Percentiles rank a stretch among this genome's conserved stretches.
Conservation (phyloP, 2,888 invertebrate species). For the Callinectes sapidus region DNA sequence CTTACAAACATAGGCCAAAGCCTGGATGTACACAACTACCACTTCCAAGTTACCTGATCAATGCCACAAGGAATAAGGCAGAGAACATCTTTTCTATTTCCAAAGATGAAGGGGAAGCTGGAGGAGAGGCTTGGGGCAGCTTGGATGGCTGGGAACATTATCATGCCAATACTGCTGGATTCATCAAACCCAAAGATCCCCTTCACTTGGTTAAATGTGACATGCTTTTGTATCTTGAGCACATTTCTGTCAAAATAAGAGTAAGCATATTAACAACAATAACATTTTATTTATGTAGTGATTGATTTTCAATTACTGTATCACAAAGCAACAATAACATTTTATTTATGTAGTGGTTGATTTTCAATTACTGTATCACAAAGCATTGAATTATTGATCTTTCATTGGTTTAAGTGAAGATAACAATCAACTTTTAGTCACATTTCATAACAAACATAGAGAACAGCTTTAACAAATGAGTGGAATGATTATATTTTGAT, state of each 20-base stretch:
- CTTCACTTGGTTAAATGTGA: slow-evolving; percentile 98
- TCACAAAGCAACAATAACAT: too few relatives aligned
- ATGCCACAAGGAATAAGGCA: slow-evolving; percentile 98
- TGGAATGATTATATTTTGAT: neutral
- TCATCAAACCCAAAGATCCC: slow-evolving; percentile 99
- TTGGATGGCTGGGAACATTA: slow-evolving; percentile 96
- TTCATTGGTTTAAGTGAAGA: neutral
- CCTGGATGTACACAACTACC: too few relatives aligned
- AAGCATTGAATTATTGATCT: too few relatives aligned
- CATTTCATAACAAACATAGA: neutral
- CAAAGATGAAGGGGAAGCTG: slow-evolving; percentile 94
- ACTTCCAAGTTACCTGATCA: slow-evolving; percentile 83
- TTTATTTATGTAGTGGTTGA: too few relatives aligned
- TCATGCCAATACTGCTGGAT: slow-evolving; percentile 96
- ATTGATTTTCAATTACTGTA: too few relatives aligned
- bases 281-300: neutral
- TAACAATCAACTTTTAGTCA: neutral
- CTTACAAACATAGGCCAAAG: too few relatives aligned
- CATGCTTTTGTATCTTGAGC: slow-evolving; percentile 89
- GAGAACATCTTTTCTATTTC: slow-evolving; percentile 84
- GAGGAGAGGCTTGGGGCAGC: slow-evolving; percentile 95
- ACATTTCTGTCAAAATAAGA: slow-evolving; percentile 58
- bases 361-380: too few relatives aligned
- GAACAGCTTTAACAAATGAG: too few relatives aligned
- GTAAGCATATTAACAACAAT: neutral